Base-by-base conservation (phyloP, 2,888 invertebrate species). In the Chalcosyrphus nemorum region DNA sequence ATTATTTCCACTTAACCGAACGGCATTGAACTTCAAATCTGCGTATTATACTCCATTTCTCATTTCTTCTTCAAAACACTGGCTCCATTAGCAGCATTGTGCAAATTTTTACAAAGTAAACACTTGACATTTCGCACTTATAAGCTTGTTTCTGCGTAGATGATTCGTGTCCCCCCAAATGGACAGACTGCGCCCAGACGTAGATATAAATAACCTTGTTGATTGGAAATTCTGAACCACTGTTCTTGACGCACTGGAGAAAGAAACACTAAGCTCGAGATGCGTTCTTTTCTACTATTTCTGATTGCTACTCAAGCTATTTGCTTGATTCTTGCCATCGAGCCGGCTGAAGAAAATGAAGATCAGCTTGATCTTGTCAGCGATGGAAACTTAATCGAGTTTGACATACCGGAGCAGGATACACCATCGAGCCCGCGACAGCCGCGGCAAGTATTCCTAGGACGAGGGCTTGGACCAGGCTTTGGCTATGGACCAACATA, bases 381-480 rank as follows among this genome's bases (percentile, higher is more conserved):
- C 11, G 5, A 1, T 5, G 59, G 29, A 3, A 15, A 43, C 29
- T 13, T 9, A 15, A 54, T 56, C 15, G 27, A 70, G n/a, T 13
- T 32, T 21, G 74, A 80, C 19, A 2, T 63, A 0, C 87, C 88
- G 19, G 86, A 77, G 9, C 71, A 87, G 9, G 88, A 87, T 19
- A 86, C 86, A 45, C 19, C 50, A 1, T 35, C 87, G 19, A 74
- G 56, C 56, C 56, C 43, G 9, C 86, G 90, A 4, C 89, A 87
- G 70, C 87, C 78, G 17, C 88, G 89, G 0, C 90, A 89, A 72
- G 88, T 76, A 78, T 88, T 87, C 59, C 19, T 29, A 1, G 52
- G 68, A 41, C 68, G 56, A 5, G 45, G 56, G 13, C n/a, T 41
- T 41, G 41, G 41, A 3, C 54, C 66, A 6, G 66, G 59, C 1